A percentile compares a stretch with the other conserved stretches of the same genome.
Evolutionary conservation across 1,140 invertebrate species (phyloP).

Genomic region (Nasonia longicornis): DNA sequence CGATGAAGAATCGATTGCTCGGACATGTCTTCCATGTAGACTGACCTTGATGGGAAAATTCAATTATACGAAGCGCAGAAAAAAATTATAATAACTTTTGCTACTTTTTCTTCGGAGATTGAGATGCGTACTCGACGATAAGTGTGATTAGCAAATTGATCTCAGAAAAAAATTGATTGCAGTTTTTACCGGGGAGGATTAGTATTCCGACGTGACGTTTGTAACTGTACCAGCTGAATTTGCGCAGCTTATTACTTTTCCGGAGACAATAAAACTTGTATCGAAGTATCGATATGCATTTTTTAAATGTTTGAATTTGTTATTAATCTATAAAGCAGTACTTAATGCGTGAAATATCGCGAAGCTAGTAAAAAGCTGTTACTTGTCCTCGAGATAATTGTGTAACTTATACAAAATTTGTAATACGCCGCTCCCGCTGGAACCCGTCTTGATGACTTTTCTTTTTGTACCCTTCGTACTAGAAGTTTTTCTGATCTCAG

Average conservation of each 20-base stretch:
- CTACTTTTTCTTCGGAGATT: background rate
- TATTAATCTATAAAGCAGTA: too few species aligned
- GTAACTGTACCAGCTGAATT: slow-evolving; percentile 7
- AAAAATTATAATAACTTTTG: slow-evolving; percentile 36
- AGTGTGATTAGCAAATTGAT: slow-evolving; percentile 12
- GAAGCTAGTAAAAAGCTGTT: background rate
- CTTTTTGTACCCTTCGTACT: slow-evolving; percentile 25
- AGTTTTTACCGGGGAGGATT: slow-evolving; percentile 22
- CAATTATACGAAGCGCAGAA: slow-evolving; percentile 28
- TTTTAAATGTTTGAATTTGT: too few species aligned
- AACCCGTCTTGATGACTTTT: slow-evolving; percentile 13
- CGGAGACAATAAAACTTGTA: too few species aligned
- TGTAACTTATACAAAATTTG: background rate
- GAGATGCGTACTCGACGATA: background rate
- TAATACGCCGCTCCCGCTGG: background rate
- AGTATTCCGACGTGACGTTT: background rate
- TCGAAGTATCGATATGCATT: too few species aligned
- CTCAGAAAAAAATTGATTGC: slow-evolving; percentile 24
- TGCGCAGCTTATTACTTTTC: too few species aligned
- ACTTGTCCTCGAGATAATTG: background rate
- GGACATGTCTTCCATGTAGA: slow-evolving; percentile 32
- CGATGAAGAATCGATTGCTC: slow-evolving; percentile 50
- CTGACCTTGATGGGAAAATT: slow-evolving; percentile 41
- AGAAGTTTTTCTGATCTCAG: slow-evolving; percentile 13
- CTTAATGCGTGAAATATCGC: background rate